Percentiles rank a stretch among this genome's conserved stretches.
Evolutionary conservation across 2,888 invertebrate species (phyloP).

Genomic region (Chymomyza procnemis): DNA sequence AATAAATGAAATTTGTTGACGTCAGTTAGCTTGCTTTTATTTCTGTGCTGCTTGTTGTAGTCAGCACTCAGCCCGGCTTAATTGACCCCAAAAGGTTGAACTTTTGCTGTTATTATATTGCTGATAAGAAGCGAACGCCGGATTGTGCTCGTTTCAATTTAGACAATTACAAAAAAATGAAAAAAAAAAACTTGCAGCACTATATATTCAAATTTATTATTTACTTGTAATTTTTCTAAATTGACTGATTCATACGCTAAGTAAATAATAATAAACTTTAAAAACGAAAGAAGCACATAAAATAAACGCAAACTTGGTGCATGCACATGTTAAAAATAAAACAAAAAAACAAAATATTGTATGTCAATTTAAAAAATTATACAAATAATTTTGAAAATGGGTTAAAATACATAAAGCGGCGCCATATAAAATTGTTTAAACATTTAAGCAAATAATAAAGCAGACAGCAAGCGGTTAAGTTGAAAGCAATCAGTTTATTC

Average conservation of each 20-base stretch:
- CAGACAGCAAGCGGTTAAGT: conserved; percentile 38
- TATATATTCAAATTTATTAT: conserved; percentile 30
- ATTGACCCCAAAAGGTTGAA: conserved; percentile 60
- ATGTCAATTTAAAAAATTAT: conserved; percentile 27
- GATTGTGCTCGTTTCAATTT: conserved; percentile 52
- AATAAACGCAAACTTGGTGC: neutral
- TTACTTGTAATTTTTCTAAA: conserved; percentile 52
- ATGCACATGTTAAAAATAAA: neutral
- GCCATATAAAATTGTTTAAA: conserved; percentile 27
- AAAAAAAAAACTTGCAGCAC: neutral
- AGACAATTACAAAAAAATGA: conserved; percentile 49
- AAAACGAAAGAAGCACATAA: neutral
- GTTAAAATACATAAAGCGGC: conserved; percentile 58
- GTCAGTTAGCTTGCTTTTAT: conserved; percentile 34
- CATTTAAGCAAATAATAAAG: conserved; percentile 37
- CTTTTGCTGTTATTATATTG: conserved; percentile 32
- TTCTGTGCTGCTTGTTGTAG: neutral
- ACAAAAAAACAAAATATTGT: conserved; percentile 24
- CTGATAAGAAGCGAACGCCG: conserved; percentile 30
- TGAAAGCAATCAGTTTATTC: conserved; percentile 36
- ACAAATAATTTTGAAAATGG: conserved; percentile 46
- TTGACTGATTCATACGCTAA: conserved; percentile 58
- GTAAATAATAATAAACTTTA: neutral
- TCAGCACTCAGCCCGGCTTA: conserved; percentile 31
- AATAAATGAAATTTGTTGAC: conserved; percentile 40